phyloP scores from a whole-genome alignment of 2,113 vertebrate species.

The Nesoenas mayeri region DNA sequence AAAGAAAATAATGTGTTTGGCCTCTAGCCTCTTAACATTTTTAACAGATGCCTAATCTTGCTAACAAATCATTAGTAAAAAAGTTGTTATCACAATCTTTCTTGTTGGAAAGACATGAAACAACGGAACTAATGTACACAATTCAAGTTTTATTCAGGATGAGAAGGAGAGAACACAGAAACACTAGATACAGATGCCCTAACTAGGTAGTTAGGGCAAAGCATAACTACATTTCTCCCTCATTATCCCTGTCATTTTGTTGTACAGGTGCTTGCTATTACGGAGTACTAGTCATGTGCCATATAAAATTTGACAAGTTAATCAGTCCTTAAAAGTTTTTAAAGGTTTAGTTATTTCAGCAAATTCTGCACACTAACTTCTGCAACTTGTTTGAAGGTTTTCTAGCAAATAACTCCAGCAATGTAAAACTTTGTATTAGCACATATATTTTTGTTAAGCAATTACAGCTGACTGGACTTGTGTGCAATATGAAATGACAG shows the following conservation, averaged over 20 bases:
- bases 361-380: not conserved
- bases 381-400: not conserved
- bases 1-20: conserved; percentile 44
- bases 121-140: not conserved
- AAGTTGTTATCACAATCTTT: conserved; percentile 6
- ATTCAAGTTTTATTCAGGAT: not conserved
- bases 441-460: not conserved
- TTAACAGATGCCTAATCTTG: conserved; percentile 54
- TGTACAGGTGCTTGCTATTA: not conserved
- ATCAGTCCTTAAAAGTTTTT: not conserved
- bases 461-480: conserved; percentile 18
- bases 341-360: not conserved
- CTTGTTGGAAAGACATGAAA: conserved; percentile 39
- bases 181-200: not conserved
- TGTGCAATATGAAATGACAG: conserved; percentile 2
- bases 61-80: conserved; percentile 47
- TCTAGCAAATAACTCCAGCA: not conserved
- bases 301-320: not conserved
- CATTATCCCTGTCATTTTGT: not conserved
- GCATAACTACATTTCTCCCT: not conserved
- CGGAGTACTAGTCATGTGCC: not conserved
- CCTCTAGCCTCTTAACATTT: conserved; percentile 13
- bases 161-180: not conserved
- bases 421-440: not conserved
- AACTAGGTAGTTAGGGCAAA: not conserved